Base-by-base conservation (phyloP, 2,113 vertebrate genomes). In the Vidua chalybeata region DNA sequence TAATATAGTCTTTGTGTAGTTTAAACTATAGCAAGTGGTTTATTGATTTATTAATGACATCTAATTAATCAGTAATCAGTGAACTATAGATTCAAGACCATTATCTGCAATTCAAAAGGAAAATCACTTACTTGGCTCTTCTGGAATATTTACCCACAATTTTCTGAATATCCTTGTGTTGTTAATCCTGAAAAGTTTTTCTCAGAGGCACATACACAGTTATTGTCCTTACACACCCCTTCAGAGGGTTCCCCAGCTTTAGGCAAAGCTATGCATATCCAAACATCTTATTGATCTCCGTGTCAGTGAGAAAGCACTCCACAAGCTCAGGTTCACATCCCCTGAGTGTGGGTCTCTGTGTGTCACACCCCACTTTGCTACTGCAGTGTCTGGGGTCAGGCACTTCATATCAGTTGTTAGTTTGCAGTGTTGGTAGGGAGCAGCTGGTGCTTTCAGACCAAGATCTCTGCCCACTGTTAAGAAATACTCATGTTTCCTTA, bases 251-350 rank as follows among this genome's bases (percentile, higher is more conserved):
- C 7, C 78, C 11, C 13, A 46, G 6, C 16, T 66, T 68, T 62
- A 27, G 33, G 7, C 4, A 55, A 62, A 84, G 13, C 5, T 37
- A 8, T 63, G 23, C 9, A 5, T 51, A 26, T 85, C 16, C 31
- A 31, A 35, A 26, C 9, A 39, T 2, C 4, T 58, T 27, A 30
- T 0, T 55, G 35, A 54, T 55, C 27, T 17, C 37, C 24, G 37
- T 0, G 0, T 9, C 15, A 64, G 7, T 28, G 14, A 62, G n/a
- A 86, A 86, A 41, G 8, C 22, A n/a, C 9, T 11, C 10, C 21
- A 19, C 0, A 4, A 56, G 33, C 43, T 81, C 51, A 54, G 15
- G 14, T 15, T 83, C 21, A 17, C 7, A 19, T 17, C 9, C 2
- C 9, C 7, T 4, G 0, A n/a, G 3, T 11, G 8, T n/a, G 13